Evolutionary conservation across 1,140 invertebrate genomes (phyloP).

Genomic region (Aphelinus atriplicis): DNA sequence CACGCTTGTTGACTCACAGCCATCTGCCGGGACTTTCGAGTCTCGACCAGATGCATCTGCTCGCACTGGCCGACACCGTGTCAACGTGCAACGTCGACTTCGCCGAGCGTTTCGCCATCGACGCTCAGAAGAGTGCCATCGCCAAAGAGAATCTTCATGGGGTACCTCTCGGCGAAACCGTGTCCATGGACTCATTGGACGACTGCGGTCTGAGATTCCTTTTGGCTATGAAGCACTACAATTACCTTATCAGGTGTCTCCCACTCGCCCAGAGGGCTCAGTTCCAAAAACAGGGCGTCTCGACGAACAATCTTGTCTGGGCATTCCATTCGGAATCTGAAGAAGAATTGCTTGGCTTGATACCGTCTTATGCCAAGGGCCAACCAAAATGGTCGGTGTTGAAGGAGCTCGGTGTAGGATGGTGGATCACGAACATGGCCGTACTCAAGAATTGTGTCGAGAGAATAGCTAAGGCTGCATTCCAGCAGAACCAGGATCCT

Average conservation of each 20-base stretch:
- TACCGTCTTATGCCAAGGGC: constrained; percentile 88
- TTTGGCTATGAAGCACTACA: constrained; percentile 97
- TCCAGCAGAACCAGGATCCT: constrained; percentile 90
- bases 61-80: constrained; percentile 97
- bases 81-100: constrained; percentile 91
- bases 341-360: constrained; percentile 90
- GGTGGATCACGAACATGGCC: constrained; percentile 93
- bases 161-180: constrained; percentile 71
- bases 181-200: constrained; percentile 86
- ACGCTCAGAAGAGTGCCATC: constrained; percentile 77
- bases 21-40: constrained; percentile 96
- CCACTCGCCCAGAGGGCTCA: constrained; percentile 87
- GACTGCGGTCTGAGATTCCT: constrained; percentile 97
- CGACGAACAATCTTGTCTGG: constrained; percentile 95
- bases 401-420: constrained; percentile 91
- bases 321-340: constrained; percentile 99
- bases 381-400: constrained; percentile 91
- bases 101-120: constrained; percentile 83
- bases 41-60: constrained; percentile 98
- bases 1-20: constrained; percentile 91
- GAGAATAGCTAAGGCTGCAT: constrained; percentile 91
- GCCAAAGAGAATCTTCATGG: constrained; percentile 76
- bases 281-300: constrained; percentile 90
- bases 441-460: constrained; percentile 89
- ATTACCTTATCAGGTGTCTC: constrained; percentile 89